A percentile compares a stretch with the other conserved stretches of the same genome.
Evolutionary conservation across 2,113 vertebrate species (phyloP).

Genomic region (Heterotilapia buettikoferi): DNA sequence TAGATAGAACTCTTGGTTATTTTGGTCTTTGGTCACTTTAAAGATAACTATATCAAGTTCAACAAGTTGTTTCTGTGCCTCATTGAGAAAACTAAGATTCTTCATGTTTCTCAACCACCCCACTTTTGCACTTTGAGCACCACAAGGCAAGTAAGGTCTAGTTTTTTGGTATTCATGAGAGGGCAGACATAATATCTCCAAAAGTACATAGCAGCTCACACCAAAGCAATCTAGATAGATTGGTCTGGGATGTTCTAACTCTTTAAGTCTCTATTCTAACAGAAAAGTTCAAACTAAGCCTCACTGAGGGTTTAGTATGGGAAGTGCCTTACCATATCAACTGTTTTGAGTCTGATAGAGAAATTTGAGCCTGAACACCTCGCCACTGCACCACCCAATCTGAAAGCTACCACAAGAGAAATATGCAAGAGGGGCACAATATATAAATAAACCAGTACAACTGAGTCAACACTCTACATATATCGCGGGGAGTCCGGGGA

Average conservation of each 20-base stretch:
- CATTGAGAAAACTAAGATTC: fast-evolving
- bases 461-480: slow-evolving; percentile 46
- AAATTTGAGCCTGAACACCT: slow-evolving; percentile 12
- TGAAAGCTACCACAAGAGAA: slow-evolving; percentile 8
- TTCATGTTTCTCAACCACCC: fast-evolving
- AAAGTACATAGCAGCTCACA: neutral
- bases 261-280: neutral
- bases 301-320: neutral
- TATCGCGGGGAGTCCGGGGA: slow-evolving; percentile 9
- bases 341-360: slow-evolving; percentile 13
- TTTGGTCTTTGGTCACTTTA: neutral
- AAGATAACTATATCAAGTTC: neutral
- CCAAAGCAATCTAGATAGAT: neutral
- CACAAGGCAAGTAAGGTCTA: neutral
- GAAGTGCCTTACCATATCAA: neutral
- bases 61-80: neutral
- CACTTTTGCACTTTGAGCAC: neutral
- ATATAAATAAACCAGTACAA: slow-evolving; percentile 58
- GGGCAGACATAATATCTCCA: neutral
- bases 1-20: neutral
- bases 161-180: neutral
- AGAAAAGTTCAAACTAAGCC: neutral
- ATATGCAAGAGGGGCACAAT: slow-evolving; percentile 48
- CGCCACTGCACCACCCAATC: neutral
- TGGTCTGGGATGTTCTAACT: neutral